phyloP scores from a whole-genome alignment of 2,888 invertebrate species.

The Lampropteryx suffumata region DNA sequence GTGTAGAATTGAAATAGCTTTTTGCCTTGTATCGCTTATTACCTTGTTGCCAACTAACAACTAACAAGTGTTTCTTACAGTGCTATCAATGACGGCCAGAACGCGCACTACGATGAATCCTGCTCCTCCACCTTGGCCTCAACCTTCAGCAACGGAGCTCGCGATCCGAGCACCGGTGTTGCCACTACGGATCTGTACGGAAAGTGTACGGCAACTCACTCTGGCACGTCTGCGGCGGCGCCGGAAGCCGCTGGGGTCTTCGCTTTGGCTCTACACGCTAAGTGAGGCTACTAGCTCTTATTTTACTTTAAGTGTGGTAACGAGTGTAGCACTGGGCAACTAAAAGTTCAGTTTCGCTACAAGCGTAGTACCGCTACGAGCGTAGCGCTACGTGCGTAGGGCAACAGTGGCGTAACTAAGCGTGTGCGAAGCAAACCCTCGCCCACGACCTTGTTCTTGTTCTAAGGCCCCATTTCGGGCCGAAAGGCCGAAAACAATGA shows the following conservation, averaged over 20 bases:
- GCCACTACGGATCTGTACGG: conserved; percentile 99
- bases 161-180: conserved; percentile 98
- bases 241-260: conserved; percentile 99
- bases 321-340: too few species aligned
- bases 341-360: too few species aligned
- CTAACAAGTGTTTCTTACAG: conserved; percentile 57
- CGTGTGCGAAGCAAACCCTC: too few species aligned
- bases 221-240: conserved; percentile 99
- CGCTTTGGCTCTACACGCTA: conserved; percentile 89
- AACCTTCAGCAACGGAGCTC: conserved; percentile 99
- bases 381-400: too few species aligned
- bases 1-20: too few species aligned
- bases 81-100: conserved; percentile 99
- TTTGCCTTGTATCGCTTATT: too few species aligned
- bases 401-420: too few species aligned
- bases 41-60: not conserved
- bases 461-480: too few species aligned
- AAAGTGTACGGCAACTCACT: conserved; percentile 99
- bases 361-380: too few species aligned
- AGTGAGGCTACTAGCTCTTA: conserved; percentile 3
- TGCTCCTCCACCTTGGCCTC: conserved; percentile 99
- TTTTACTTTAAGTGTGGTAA: not conserved
- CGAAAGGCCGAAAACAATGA: too few species aligned
- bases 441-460: too few species aligned
- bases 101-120: conserved; percentile 99